Evolutionary conservation across 2,113 vertebrate species (phyloP).

Genomic region (Oenanthe melanoleuca): DNA sequence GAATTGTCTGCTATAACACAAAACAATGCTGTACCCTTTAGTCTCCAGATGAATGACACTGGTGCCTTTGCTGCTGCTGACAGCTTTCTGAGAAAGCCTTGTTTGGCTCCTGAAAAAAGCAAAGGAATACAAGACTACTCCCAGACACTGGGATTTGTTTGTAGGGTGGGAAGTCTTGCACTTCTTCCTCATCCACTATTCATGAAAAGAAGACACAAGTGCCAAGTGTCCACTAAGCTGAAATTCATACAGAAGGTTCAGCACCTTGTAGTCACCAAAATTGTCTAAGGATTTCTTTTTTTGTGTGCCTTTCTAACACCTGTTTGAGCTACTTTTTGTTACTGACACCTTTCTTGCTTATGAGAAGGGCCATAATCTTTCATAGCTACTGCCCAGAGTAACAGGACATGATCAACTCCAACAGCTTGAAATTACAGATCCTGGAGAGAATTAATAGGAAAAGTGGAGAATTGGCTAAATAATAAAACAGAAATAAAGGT

Average conservation of each 20-base stretch:
- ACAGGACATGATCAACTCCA: background rate
- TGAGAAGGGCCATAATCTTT: background rate
- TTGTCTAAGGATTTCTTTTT: background rate
- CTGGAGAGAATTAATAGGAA: background rate
- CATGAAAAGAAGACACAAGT: background rate
- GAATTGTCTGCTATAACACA: background rate
- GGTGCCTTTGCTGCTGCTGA: background rate
- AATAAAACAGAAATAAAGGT: background rate
- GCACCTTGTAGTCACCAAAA: background rate
- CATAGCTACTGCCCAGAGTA: background rate
- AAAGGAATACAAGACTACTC: background rate
- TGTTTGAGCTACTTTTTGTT: background rate
- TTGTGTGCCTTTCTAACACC: background rate
- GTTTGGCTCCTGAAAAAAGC: background rate
- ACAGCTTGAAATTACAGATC: background rate
- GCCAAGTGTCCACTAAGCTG: rapidly evolving
- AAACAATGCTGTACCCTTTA: background rate
- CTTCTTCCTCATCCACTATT: background rate
- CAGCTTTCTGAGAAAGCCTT: background rate
- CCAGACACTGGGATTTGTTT: background rate
- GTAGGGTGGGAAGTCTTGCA: background rate
- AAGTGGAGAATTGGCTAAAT: background rate
- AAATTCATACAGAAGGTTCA: background rate
- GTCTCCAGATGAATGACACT: background rate
- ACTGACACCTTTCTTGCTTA: background rate